Evolutionary conservation across 1,140 invertebrate species (phyloP), one percentile per base, ranked within the genome.

Genomic region (Caenorhabditis remanei): DNA sequence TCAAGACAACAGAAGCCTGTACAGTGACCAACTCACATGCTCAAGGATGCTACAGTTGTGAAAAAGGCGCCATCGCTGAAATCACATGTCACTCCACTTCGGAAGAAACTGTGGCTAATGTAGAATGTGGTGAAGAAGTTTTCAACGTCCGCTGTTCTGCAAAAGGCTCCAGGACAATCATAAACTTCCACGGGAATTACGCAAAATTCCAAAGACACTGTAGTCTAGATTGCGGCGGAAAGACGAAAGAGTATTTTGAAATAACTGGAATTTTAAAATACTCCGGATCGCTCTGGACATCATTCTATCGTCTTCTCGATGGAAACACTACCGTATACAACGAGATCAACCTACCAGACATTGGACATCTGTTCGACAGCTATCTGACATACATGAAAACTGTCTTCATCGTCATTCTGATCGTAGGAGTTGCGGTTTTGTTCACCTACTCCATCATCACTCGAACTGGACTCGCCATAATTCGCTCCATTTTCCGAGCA

Each of bases 291-390:
- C 7, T 61, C 56, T 61, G 56, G 56, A 24, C 56, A 61, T 61
- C 56, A 1, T 7, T 61, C 16, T 61, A 61, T 19, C 13, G 56
- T 7, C 11, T 61, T 1, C 16, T 61, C 7, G 11, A 61, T 16
- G 56, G 56, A 61, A 61, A 24, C 21, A 61, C 56, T 4, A 61
- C 56, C 19, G 21, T 61, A 19, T 61, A 16, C 56, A 61, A 61
- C 19, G 56, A 61, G n/a, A n/a, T 61, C 56, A 61, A 61, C 56
- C 7, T 61, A 8, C 56, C 56, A 61, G 56, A 61, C 21, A 19
- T 61, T 61, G 56, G 56, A 61, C 56, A 61, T 61, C 56, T 61
- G 7, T 8, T 61, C 11, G 56, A 61, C 56, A 61, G 56, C 56
- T 61, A 61, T 19, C n/a, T 61, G 21, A 8, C 56, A 0, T 61